Evolutionary conservation across 1,140 invertebrate genomes (phyloP), one percentile per base, ranked within the genome.

Genomic region (Chlorops oryzae): DNA sequence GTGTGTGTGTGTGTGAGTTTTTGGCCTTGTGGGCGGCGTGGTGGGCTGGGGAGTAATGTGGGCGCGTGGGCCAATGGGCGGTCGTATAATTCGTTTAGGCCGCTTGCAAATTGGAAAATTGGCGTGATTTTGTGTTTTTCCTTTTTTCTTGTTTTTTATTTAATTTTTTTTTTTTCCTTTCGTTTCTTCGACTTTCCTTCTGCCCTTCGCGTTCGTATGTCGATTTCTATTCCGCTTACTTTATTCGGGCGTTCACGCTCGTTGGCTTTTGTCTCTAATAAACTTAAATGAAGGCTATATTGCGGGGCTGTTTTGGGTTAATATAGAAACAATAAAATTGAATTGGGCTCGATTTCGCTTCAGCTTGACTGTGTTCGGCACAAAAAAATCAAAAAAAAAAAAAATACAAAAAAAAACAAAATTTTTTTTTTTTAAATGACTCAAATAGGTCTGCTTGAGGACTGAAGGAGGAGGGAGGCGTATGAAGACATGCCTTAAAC

Each of bases 281-380:
- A 67, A 67, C 64, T 67, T 66, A 67, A 67, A 67, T 67, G 64
- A 67, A 62, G 62, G 63, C 64, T 67, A 67, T 67, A 67, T 67
- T 67, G 64, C 64, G 64, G 64, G 62, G 64, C 62, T 66, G 62
- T 67, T 67, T 67, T 64, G 64, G 64, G 64, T 67, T 67, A 62
- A 67, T 67, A 61, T 67, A 65, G 64, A 61, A 62, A 67, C 59
- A 62, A 67, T 64, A 67, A 67, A 67, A 67, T 64, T 62, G 58
- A 67, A 67, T 67, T 67, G 64, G 61, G 64, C 59, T 45, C n/a
- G n/a, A n/a, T n/a, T n/a, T n/a, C n/a, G n/a, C n/a, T n/a, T n/a
- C n/a, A n/a, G n/a, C n/a, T n/a, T n/a, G n/a, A n/a, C n/a, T n/a
- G n/a, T n/a, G n/a, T n/a, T n/a, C n/a, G n/a, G n/a, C n/a, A n/a